Conservation (phyloP, 2,797 vertebrate genomes). For the Antennarius maculatus region DNA sequence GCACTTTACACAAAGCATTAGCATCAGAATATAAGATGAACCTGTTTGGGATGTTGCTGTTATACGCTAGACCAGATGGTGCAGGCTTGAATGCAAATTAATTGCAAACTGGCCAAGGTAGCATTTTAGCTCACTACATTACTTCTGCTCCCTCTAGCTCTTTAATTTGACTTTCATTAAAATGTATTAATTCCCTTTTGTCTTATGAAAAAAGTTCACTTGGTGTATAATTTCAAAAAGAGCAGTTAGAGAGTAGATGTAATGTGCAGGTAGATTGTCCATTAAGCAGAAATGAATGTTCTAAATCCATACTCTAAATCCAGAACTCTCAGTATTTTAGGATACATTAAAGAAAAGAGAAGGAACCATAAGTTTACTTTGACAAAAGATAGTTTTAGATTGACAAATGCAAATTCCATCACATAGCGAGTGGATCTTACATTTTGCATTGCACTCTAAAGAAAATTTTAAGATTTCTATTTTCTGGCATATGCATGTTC, state of each 20-base stretch:
- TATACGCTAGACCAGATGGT: slow-evolving; percentile 40
- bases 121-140: slow-evolving; percentile 35
- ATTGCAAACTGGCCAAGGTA: slow-evolving; percentile 48
- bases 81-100: slow-evolving; percentile 49
- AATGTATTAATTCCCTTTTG: slow-evolving; percentile 27
- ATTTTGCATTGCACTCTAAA: too few species aligned
- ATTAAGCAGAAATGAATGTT: neutral
- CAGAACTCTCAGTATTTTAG: slow-evolving; percentile 1
- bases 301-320: neutral
- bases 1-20: slow-evolving; percentile 38
- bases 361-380: slow-evolving; percentile 1
- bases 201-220: slow-evolving; percentile 14
- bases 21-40: slow-evolving; percentile 42
- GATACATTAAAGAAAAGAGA: slow-evolving; percentile 2
- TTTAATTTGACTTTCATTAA: slow-evolving; percentile 29
- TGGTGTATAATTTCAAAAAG: slow-evolving; percentile 9
- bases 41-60: slow-evolving; percentile 33
- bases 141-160: slow-evolving; percentile 16
- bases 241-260: slow-evolving; percentile 32
- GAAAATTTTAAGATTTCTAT: too few species aligned
- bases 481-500: too few species aligned
- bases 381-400: neutral
- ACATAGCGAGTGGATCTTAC: too few species aligned
- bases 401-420: neutral
- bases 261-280: slow-evolving; percentile 3